Conservation (phyloP, 2,797 vertebrate genomes). For the Mycteria americana region DNA sequence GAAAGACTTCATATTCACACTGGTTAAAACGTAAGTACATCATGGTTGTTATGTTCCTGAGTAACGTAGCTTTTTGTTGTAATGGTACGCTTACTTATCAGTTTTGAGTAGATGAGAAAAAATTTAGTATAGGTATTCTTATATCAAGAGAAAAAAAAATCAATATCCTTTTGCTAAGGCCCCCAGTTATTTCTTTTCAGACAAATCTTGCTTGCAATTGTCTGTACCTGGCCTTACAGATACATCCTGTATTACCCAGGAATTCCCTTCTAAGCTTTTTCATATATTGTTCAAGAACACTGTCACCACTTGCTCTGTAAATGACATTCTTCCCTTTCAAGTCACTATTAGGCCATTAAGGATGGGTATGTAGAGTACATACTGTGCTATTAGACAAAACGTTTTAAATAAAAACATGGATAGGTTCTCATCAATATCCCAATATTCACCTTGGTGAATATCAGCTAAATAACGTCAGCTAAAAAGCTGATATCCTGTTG, state of each 20-base stretch:
- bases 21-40: background rate
- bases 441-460: fast-evolving
- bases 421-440: background rate
- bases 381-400: background rate
- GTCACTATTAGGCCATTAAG: background rate
- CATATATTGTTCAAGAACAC: background rate
- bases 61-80: background rate
- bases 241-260: background rate
- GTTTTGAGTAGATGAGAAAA: background rate
- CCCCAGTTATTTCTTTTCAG: background rate
- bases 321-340: background rate
- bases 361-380: background rate
- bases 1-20: fast-evolving
- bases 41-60: background rate
- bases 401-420: background rate
- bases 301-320: background rate
- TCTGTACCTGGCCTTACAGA: background rate
- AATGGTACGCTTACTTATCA: background rate
- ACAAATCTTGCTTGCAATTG: background rate
- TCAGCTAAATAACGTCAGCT: too few relatives aligned
- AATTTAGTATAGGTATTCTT: background rate
- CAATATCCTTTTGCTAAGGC: background rate
- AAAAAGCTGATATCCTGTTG: background rate
- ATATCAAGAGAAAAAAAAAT: background rate
- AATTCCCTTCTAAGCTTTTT: background rate